Evolutionary conservation across 2,113 vertebrate species (phyloP).

Genomic region (Rhinichthys klamathensis): DNA sequence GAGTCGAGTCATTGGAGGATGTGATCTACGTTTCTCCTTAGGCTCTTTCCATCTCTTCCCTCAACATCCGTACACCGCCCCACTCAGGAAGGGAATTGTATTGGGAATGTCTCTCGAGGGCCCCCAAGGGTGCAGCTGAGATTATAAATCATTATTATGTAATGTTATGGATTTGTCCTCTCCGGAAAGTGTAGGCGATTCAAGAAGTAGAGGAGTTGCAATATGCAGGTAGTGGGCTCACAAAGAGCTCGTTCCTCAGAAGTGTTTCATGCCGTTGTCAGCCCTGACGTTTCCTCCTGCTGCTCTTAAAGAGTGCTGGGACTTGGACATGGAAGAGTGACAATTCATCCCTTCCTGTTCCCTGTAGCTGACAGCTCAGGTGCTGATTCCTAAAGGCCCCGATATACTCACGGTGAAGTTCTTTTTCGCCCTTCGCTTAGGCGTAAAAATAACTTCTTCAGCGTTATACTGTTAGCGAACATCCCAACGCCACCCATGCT

Average conservation of each 20-base stretch:
- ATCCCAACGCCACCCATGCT: too few relatives aligned
- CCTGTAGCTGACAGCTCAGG: not conserved
- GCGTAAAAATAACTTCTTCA: too few relatives aligned
- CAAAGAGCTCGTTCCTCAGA: conserved; percentile 27
- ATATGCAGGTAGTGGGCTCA: conserved; percentile 18
- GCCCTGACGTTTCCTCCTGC: not conserved
- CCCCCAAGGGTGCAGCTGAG: conserved; percentile 34
- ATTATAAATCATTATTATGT: conserved; percentile 52
- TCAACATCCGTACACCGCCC: not conserved
- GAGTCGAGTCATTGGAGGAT: conserved; percentile 30
- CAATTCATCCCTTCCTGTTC: not conserved
- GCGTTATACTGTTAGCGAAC: too few relatives aligned
- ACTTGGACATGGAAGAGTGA: not conserved
- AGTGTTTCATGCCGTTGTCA: conserved; percentile 31
- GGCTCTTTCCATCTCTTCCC: conserved; percentile 26
- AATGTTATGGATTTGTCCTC: conserved; percentile 54
- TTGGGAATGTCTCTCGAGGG: conserved; percentile 18
- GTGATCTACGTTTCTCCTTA: conserved; percentile 7
- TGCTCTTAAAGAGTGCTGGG: not conserved
- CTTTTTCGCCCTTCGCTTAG: too few relatives aligned
- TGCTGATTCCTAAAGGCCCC: not conserved
- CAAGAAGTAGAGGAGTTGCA: conserved; percentile 8
- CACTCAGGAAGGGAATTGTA: conserved; percentile 23
- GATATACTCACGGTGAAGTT: too few relatives aligned
- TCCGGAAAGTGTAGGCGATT: conserved; percentile 45